Conservation (phyloP, 1,140 invertebrate genomes). For the Drosophila pseudoobscura region DNA sequence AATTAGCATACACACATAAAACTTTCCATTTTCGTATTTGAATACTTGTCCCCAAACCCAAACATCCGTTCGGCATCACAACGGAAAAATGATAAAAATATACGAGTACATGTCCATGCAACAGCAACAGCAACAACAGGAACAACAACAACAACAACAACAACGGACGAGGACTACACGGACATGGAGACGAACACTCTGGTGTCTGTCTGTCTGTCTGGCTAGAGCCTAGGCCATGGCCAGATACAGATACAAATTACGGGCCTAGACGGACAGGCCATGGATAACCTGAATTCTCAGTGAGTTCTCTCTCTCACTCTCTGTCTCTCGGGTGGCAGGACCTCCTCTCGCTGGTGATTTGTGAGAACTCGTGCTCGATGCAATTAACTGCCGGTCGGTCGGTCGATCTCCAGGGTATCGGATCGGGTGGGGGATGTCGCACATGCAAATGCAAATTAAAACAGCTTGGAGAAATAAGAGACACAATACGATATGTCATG, state of each 20-base stretch:
- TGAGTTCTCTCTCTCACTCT: background rate
- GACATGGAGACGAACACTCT: background rate
- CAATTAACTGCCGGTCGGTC: constrained; percentile 35
- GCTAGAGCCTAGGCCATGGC: no score
- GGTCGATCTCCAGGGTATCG: background rate
- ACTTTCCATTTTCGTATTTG: constrained; percentile 38
- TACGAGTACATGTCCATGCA: background rate
- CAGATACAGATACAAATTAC: constrained; percentile 13
- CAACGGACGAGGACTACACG: background rate
- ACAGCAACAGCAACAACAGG: no score
- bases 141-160: no score
- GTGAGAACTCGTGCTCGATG: constrained; percentile 28
- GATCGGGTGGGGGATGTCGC: constrained; percentile 1
- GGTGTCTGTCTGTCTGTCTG: no score
- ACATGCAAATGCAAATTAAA: constrained; percentile 47
- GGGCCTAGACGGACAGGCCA: background rate
- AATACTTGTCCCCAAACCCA: constrained; percentile 26
- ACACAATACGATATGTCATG: constrained; percentile 30
- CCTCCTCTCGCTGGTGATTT: constrained; percentile 4
- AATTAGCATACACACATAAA: constrained; percentile 51
- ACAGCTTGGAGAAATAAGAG: constrained; percentile 24
- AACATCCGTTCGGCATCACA: constrained; percentile 8
- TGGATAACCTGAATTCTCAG: constrained; percentile 30
- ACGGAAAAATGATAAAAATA: constrained; percentile 8
- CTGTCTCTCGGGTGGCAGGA: constrained; percentile 3